Evolutionary conservation across 2,113 vertebrate species (phyloP).

Genomic region (Eudyptes chrysolophus): DNA sequence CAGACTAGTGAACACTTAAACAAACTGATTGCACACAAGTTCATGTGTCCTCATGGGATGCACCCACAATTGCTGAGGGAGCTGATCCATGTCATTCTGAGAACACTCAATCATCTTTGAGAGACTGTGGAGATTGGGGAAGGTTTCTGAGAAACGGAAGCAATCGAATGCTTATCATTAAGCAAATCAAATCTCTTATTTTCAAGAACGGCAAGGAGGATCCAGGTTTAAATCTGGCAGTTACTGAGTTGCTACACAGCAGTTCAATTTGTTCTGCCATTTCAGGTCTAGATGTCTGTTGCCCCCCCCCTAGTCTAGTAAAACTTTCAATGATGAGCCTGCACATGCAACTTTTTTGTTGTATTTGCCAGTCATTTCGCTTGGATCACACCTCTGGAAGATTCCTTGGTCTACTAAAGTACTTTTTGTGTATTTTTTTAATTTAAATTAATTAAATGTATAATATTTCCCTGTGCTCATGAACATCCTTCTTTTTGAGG

Average conservation of each 20-base stretch:
- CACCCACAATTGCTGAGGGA: neutral
- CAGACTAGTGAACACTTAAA: neutral
- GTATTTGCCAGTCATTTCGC: neutral
- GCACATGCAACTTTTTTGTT: neutral
- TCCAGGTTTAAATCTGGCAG: neutral
- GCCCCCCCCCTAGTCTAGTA: fast-evolving
- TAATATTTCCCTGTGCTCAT: neutral
- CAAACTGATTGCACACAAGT: neutral
- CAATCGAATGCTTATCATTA: neutral
- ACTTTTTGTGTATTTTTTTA: neutral
- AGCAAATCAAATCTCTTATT: neutral
- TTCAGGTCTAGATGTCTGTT: neutral
- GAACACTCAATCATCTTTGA: neutral
- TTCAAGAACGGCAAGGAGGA: neutral
- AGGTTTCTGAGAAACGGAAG: neutral
- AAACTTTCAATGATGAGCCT: neutral
- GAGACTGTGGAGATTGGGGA: neutral
- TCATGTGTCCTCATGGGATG: neutral
- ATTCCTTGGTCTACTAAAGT: neutral
- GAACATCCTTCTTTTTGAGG: neutral
- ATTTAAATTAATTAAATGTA: neutral
- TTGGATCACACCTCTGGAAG: neutral
- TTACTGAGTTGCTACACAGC: neutral
- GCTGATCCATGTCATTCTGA: neutral
- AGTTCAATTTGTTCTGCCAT: neutral